These are phyloP conservation scores for Microdon myrmicae DNA, from an alignment of 2,888 invertebrate genomes.

Conservation along the genomic window DNA sequence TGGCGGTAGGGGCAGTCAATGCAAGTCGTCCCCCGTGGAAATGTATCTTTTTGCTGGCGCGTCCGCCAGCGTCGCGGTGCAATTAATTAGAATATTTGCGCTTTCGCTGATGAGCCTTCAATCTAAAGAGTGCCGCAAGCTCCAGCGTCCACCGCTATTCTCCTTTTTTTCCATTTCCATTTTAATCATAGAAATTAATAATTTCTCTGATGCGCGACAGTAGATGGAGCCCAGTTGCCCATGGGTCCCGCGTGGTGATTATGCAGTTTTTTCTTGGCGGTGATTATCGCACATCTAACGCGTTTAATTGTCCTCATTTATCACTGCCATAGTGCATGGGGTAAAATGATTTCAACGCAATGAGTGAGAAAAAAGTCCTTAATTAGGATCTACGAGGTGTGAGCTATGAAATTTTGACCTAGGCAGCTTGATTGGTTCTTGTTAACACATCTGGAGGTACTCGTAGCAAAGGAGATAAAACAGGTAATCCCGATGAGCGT, in stretches of 20 bases:
- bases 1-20: not conserved
- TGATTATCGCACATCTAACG: slow-evolving; percentile 48
- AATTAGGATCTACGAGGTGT: slow-evolving; percentile 36
- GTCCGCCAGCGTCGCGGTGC: slow-evolving; percentile 22
- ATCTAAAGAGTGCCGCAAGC: slow-evolving; percentile 7
- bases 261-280: slow-evolving; percentile 43
- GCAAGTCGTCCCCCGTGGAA: no score
- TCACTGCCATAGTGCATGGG: slow-evolving; percentile 21
- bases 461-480: slow-evolving; percentile 1
- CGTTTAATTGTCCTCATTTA: slow-evolving; percentile 39
- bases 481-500: slow-evolving; percentile 43
- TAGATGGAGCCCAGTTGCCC: slow-evolving; percentile 1
- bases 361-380: slow-evolving; percentile 18
- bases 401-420: slow-evolving; percentile 25
- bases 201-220: slow-evolving; percentile 1
- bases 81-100: slow-evolving; percentile 36
- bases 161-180: slow-evolving; percentile 22
- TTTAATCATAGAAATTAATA: slow-evolving; percentile 46
- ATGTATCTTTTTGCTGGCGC: not conserved
- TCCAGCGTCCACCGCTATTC: slow-evolving; percentile 5
- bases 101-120: slow-evolving; percentile 21
- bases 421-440: slow-evolving; percentile 23
- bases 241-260: slow-evolving; percentile 32
- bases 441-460: slow-evolving; percentile 11
- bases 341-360: not conserved